These are phyloP conservation scores for Hesperophylax magnus DNA, from an alignment of 1,140 invertebrate species.

Conservation along the genomic window DNA sequence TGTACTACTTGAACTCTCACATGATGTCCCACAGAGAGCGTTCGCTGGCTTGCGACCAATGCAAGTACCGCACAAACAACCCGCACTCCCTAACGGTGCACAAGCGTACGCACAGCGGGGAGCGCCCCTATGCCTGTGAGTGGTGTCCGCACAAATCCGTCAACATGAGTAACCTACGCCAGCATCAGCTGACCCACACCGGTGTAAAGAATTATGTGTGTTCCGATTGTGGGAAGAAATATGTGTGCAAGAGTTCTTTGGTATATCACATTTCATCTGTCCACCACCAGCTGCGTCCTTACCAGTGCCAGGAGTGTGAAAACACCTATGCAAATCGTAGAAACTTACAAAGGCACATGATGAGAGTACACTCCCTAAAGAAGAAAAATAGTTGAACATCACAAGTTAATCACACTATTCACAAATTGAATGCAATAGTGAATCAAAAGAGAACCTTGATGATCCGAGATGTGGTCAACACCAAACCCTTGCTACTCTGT, in stretches of 20 bases:
- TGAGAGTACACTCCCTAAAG: too few relatives aligned
- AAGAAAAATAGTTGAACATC: too few relatives aligned
- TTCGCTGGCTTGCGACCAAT: constrained; percentile 10
- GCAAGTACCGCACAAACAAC: constrained; percentile 11
- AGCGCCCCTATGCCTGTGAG: constrained; percentile 7
- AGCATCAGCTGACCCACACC: constrained; percentile 3
- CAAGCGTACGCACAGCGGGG: constrained; percentile 7
- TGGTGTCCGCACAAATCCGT: background rate
- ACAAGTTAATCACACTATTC: background rate
- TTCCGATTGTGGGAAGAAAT: too few relatives aligned
- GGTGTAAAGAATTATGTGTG: background rate
- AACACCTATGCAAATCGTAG: too few relatives aligned
- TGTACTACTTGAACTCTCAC: background rate
- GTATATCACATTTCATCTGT: too few relatives aligned
- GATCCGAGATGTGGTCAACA: too few relatives aligned
- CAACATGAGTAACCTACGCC: background rate
- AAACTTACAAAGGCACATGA: too few relatives aligned
- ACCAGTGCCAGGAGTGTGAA: too few relatives aligned
- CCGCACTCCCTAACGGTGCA: background rate
- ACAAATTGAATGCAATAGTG: background rate
- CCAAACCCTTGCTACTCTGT: too few relatives aligned
- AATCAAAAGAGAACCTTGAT: too few relatives aligned
- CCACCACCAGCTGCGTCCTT: too few relatives aligned
- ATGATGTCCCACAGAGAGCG: background rate
- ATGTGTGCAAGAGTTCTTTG: too few relatives aligned